Base-by-base conservation (phyloP, 2,888 invertebrate genomes). In the Hemithea aestivaria region DNA sequence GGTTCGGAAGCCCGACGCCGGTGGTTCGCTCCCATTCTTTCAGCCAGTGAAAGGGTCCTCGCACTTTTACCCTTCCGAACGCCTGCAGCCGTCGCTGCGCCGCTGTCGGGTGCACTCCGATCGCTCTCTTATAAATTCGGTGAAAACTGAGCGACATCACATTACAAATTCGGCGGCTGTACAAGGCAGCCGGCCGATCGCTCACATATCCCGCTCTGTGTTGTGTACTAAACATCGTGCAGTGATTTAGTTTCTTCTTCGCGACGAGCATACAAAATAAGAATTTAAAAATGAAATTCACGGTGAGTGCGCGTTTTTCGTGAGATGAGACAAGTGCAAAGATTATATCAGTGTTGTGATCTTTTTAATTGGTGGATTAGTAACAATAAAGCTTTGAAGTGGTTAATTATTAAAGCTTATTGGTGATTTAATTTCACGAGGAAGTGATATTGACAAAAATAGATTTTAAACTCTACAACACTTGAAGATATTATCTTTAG, bases 141-240 rank as follows among this genome's bases (percentile, higher is more conserved):
- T 78, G 87, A 78, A 81, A 79, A 77, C 69, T 62, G 72, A 56
- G 66, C 70, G 66, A 77, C 76, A 80, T 72, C 74, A 85, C 88
- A 87, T 85, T 85, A 77, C 81, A 65, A 83, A 82, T 88, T 85
- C 85, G 87, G 83, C 83, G 73, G 85, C 79, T 80, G 83, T 70
- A 60, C 68, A 50, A 70, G 57, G 57, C 76, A 69, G 81, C 76
- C 77, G 84, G 70, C 73, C 72, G 67, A 75, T 67, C 67, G 56
- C 67, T 61, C 57, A 45, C 55, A 60, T 49, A 69, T 65, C 55
- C 56, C 54, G 58, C 56, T 66, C 67, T 61, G 59, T 73, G 73
- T 71, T 65, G 71, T 73, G 66, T 53, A 59, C 51, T 55, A 62
- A 66, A 62, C 66, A 62, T 60, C 58, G 67, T 63, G 58, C 56